These are phyloP conservation scores for Pelobates cultripes DNA, from an alignment of 2,797 vertebrate genomes.

Conservation along the genomic window DNA sequence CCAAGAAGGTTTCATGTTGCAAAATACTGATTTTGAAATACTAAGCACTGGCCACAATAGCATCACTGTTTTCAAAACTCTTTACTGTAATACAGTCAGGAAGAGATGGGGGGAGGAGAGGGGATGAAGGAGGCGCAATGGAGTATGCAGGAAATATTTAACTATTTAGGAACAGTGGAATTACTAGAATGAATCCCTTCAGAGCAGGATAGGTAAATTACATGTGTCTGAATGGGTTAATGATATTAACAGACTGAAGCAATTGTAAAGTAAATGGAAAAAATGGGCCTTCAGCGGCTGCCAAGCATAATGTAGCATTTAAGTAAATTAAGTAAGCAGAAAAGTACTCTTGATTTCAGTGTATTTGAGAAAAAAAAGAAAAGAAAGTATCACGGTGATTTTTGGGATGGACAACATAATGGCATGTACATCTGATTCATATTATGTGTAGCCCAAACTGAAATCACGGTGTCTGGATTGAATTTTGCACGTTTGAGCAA, in stretches of 20 bases:
- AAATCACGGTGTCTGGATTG: too few relatives aligned
- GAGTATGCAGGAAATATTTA: neutral
- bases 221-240: neutral
- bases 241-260: neutral
- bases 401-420: neutral
- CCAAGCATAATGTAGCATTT: neutral
- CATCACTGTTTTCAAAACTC: constrained; percentile 41
- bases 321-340: neutral
- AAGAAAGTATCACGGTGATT: neutral
- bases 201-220: neutral
- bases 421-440: neutral
- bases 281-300: neutral
- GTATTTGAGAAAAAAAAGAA: neutral
- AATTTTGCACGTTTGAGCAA: too few relatives aligned
- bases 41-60: constrained; percentile 40
- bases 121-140: too few relatives aligned
- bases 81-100: constrained; percentile 39
- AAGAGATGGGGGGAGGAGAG: too few relatives aligned
- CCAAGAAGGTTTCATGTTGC: constrained; percentile 50
- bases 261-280: neutral
- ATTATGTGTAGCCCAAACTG: neutral
- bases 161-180: neutral
- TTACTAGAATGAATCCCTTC: neutral
- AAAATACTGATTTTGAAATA: constrained; percentile 51
- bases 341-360: neutral